phyloP scores from a whole-genome alignment of 1,140 invertebrate species.

The Anoplophora glabripennis region DNA sequence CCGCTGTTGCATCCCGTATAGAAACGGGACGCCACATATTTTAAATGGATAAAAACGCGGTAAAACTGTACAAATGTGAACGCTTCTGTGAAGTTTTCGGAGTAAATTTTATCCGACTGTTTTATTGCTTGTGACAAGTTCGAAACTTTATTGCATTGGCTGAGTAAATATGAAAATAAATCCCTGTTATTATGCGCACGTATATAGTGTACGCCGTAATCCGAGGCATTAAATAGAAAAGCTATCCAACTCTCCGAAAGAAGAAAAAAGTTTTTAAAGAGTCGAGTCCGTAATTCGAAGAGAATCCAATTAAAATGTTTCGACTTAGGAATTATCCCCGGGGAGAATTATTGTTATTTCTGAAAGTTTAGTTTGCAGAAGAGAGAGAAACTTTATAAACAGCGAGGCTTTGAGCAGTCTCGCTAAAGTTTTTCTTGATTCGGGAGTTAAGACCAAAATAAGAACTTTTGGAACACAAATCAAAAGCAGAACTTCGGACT shows the following conservation, averaged over 20 bases:
- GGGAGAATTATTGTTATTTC: conserved; percentile 31
- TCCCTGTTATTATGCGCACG: too few species aligned
- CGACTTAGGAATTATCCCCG: conserved; percentile 29
- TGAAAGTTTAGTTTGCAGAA: conserved; percentile 25
- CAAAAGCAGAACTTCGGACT: conserved; percentile 12
- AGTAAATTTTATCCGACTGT: too few species aligned
- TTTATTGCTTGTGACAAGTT: too few species aligned
- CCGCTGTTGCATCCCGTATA: too few species aligned
- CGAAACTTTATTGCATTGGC: too few species aligned
- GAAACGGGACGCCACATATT: too few species aligned
- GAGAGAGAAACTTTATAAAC: conserved; percentile 20
- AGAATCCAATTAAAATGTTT: conserved; percentile 33
- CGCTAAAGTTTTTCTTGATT: conserved; percentile 6
- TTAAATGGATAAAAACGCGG: too few species aligned
- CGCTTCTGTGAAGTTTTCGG: too few species aligned
- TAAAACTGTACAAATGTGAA: too few species aligned
- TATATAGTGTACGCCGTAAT: too few species aligned
- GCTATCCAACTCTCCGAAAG: not conserved
- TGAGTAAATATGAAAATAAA: too few species aligned
- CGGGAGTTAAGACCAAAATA: conserved; percentile 10
- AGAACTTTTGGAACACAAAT: conserved; percentile 15
- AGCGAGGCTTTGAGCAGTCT: not conserved
- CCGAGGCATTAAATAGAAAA: not conserved
- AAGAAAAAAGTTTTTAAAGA: conserved; percentile 27
- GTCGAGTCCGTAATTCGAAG: conserved; percentile 25